Percentiles rank a stretch among this genome's conserved stretches.
Conservation (phyloP, 2,797 vertebrate species). For the Varecia variegata region DNA sequence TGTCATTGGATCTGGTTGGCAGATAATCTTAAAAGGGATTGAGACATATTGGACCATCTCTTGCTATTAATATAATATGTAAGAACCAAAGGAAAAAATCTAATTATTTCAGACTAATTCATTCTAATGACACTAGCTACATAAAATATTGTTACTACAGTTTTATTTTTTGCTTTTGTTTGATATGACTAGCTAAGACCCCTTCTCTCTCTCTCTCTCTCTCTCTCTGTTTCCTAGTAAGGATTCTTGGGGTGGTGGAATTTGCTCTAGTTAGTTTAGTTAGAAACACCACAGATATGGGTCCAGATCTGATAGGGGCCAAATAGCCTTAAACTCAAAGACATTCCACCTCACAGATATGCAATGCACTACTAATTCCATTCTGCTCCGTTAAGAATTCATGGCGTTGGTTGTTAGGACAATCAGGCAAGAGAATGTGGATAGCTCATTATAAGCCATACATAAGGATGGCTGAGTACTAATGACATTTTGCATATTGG, state of each 20-base stretch:
- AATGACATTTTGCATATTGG: neutral
- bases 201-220: neutral
- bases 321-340: neutral
- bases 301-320: neutral
- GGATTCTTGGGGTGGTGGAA: neutral
- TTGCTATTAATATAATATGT: neutral
- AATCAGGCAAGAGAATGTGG: neutral
- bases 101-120: neutral
- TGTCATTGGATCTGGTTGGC: neutral
- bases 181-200: neutral
- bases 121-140: neutral
- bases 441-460: neutral
- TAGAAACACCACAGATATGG: neutral
- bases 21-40: neutral
- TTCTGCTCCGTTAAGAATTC: neutral
- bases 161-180: slow-evolving; percentile 19
- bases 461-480: neutral
- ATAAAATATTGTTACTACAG: neutral
- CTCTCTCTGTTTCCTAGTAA: neutral
- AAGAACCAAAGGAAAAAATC: neutral
- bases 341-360: neutral
- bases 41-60: neutral
- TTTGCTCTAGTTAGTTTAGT: neutral
- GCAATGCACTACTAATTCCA: neutral
- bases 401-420: neutral